phyloP scores from a whole-genome alignment of 2,888 invertebrate genomes.

The Thelaira solivaga region DNA sequence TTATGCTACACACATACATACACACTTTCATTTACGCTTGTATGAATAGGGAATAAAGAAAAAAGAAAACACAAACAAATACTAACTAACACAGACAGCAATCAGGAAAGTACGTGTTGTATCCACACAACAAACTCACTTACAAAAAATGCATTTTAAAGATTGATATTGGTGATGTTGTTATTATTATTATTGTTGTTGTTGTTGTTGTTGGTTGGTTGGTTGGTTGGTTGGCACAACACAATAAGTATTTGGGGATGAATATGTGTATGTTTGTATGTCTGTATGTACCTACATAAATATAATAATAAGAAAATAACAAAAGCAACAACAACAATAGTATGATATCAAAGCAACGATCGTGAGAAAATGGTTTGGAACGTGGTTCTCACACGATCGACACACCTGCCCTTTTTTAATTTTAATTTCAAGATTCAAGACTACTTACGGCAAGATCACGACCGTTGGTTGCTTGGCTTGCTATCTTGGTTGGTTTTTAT shows the following conservation, averaged over 20 bases:
- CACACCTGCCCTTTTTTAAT: conserved; percentile 77
- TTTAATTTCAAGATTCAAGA: conserved; percentile 74
- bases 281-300: too few relatives aligned
- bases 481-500: conserved; percentile 23
- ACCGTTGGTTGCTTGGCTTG: conserved; percentile 63
- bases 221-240: conserved; percentile 36
- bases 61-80: background rate
- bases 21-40: background rate
- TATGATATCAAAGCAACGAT: conserved; percentile 75
- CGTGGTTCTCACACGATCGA: conserved; percentile 78
- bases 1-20: background rate
- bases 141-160: conserved; percentile 54
- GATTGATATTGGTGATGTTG: conserved; percentile 2
- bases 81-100: too few relatives aligned
- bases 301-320: conserved; percentile 42
- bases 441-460: conserved; percentile 77
- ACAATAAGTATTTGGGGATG: conserved; percentile 31
- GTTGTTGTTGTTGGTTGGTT: conserved; percentile 20
- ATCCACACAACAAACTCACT: conserved; percentile 40
- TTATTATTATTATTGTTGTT: conserved; percentile 22
- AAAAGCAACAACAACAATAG: conserved; percentile 41
- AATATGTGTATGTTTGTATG: conserved; percentile 4
- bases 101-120: conserved; percentile 39
- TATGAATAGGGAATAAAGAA: too few relatives aligned
- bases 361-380: conserved; percentile 78